phyloP scores from a whole-genome alignment of 2,888 invertebrate species.

The Timema podura region DNA sequence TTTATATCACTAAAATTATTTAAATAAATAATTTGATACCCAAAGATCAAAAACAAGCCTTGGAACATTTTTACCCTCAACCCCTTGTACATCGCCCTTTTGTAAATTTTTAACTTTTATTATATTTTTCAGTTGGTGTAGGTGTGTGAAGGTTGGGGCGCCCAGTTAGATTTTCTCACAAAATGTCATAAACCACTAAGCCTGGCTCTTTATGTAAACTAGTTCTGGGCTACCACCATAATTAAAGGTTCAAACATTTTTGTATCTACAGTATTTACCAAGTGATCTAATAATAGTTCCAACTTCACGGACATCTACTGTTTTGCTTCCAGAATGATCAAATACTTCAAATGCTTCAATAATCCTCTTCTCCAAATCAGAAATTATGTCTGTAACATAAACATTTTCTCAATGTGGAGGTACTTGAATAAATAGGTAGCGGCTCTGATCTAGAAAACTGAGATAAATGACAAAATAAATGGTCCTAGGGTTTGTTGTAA shows the following conservation, averaged over 20 bases:
- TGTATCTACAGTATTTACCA: conserved; percentile 47
- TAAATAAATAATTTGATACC: no score
- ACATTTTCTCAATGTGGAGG: no score
- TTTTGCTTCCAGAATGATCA: conserved; percentile 82
- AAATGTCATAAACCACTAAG: not conserved
- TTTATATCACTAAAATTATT: no score
- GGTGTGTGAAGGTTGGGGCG: not conserved
- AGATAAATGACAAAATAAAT: no score
- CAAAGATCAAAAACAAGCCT: no score
- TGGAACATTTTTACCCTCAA: no score
- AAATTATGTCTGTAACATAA: not conserved
- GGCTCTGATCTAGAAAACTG: no score
- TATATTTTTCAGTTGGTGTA: not conserved
- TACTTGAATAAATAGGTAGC: no score
- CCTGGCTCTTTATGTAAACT: not conserved
- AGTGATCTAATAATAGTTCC: conserved; percentile 85
- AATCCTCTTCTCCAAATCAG: conserved; percentile 72
- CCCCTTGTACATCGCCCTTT: no score
- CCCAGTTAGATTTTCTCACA: not conserved
- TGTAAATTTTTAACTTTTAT: no score
- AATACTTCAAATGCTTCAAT: conserved; percentile 87
- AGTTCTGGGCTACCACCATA: not conserved
- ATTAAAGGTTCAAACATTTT: conserved; percentile 18
- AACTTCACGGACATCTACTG: conserved; percentile 86
- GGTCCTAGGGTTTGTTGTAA: no score